Percentiles rank a stretch among this genome's conserved stretches.
Conservation (phyloP, 2,797 vertebrate species). For the Falco naumanni region DNA sequence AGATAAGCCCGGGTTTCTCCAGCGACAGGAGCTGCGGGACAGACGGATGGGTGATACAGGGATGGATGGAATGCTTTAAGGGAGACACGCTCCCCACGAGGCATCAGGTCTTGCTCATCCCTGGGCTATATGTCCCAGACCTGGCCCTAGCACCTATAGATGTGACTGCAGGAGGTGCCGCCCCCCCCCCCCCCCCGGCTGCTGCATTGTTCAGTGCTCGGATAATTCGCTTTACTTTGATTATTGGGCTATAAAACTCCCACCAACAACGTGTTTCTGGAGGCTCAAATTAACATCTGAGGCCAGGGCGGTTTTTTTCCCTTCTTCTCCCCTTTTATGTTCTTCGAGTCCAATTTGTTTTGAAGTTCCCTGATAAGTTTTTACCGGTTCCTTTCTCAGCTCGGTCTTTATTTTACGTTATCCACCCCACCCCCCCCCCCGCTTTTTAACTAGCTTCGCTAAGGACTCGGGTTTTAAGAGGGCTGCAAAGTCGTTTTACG, state of each 20-base stretch:
- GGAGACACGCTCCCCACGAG: not conserved
- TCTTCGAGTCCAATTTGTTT: not conserved
- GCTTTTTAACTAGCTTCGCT: not conserved
- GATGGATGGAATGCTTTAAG: fast-evolving
- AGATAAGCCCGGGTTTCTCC: not conserved
- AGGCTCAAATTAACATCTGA: not conserved
- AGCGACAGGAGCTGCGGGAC: not conserved
- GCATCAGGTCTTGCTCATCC: not conserved
- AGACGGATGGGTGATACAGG: not conserved
- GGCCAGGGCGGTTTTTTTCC: not conserved
- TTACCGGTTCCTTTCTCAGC: not conserved
- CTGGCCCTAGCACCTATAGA: not conserved
- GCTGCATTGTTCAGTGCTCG: not conserved
- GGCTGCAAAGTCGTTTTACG: not conserved
- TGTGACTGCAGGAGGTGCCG: not conserved
- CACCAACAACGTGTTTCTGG: not conserved
- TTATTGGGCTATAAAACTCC: not conserved
- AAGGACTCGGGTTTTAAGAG: not conserved
- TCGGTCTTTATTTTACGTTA: not conserved
- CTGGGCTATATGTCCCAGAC: not conserved
- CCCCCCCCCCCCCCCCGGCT: too few relatives aligned
- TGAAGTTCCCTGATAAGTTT: conserved; percentile 45
- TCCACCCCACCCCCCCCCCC: not conserved
- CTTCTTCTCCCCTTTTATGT: not conserved
- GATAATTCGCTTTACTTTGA: not conserved